These are phyloP conservation scores for Podocnemis expansa DNA, from an alignment of 2,113 vertebrate genomes.

Conservation along the genomic window DNA sequence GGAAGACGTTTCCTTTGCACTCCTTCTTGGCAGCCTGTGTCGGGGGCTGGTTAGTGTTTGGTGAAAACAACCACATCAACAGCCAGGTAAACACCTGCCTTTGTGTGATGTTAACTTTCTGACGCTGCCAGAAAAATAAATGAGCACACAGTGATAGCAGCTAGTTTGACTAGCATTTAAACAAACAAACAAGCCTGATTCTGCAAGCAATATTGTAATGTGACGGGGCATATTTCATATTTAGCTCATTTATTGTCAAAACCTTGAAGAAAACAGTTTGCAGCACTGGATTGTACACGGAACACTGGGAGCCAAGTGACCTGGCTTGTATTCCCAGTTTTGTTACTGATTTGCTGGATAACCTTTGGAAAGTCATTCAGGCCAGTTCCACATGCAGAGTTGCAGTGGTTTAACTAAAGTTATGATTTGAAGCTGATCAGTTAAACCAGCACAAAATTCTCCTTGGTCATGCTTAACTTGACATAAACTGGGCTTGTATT, in stretches of 20 bases:
- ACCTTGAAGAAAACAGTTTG: not conserved
- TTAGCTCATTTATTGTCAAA: not conserved
- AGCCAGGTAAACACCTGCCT: conserved; percentile 86
- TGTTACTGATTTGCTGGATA: not conserved
- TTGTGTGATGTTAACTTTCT: not conserved
- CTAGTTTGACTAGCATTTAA: not conserved
- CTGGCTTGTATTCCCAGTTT: not conserved
- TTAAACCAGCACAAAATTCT: not conserved
- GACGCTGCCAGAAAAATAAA: not conserved
- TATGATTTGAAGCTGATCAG: not conserved
- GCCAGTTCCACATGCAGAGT: not conserved
- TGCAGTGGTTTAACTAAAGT: not conserved
- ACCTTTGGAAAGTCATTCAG: not conserved
- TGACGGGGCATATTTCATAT: not conserved
- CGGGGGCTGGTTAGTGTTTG: conserved; percentile 91
- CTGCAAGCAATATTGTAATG: not conserved
- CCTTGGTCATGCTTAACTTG: not conserved
- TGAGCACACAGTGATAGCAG: not conserved
- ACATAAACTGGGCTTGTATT: not conserved
- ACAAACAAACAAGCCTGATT: not conserved
- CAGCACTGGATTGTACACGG: not conserved
- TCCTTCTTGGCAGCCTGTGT: conserved; percentile 92
- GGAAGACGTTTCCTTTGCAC: conserved; percentile 85
- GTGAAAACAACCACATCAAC: conserved; percentile 93
- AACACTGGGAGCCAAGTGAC: not conserved